Evolutionary conservation across 2,797 vertebrate genomes (phyloP).

Genomic region (Myotis myotis): DNA sequence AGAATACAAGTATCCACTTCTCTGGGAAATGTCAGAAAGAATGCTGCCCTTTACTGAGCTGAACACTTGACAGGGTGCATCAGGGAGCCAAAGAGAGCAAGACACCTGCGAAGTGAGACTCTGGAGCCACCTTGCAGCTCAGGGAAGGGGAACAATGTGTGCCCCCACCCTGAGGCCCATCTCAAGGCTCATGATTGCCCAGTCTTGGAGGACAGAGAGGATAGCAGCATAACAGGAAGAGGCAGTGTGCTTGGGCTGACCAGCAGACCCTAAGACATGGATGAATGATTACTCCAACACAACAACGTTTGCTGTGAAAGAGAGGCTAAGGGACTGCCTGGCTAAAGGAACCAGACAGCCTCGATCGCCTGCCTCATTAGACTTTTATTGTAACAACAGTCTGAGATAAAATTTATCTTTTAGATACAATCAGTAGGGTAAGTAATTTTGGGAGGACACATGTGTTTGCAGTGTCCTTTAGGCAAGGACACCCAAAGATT

Average conservation of each 20-base stretch:
- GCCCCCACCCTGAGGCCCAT: background rate
- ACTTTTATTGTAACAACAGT: too few species aligned
- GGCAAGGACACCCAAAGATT: too few species aligned
- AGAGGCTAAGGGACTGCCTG: too few species aligned
- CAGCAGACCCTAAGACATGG: too few species aligned
- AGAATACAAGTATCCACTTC: constrained; percentile 58
- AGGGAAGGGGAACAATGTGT: background rate
- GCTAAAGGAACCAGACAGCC: too few species aligned
- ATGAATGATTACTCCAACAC: too few species aligned
- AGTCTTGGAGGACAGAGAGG: background rate
- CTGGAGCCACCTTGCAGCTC: background rate
- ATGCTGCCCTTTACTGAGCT: constrained; percentile 47
- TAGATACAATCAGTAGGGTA: too few species aligned
- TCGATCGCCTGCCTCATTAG: too few species aligned
- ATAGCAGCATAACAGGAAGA: accelerated
- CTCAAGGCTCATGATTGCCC: accelerated
- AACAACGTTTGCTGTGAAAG: too few species aligned
- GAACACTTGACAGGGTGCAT: background rate
- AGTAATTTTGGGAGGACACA: too few species aligned
- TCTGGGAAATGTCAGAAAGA: constrained; percentile 70
- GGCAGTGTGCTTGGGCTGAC: background rate
- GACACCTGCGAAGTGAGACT: accelerated
- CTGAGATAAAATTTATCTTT: too few species aligned
- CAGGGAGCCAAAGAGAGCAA: background rate
- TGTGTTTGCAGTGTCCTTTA: too few species aligned